These are phyloP conservation scores for Troides oblongomaculatus DNA, from an alignment of 2,888 invertebrate genomes.

Conservation along the genomic window DNA sequence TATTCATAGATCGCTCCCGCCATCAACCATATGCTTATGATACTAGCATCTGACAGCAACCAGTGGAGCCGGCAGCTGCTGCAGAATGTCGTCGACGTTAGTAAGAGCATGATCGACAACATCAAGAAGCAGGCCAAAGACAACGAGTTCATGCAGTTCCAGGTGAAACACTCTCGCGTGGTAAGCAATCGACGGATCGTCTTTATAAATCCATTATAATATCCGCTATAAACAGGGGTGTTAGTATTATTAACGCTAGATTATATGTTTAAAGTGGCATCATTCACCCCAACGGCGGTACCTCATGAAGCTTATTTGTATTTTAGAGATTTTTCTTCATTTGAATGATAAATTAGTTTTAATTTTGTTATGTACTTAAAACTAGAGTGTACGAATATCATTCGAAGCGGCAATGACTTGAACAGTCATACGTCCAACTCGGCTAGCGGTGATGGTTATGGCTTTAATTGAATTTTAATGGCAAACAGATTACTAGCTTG, in stretches of 20 bases:
- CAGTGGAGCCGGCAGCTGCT: slow-evolving; percentile 76
- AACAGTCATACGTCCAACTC: not conserved
- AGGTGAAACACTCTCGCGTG: slow-evolving; percentile 67
- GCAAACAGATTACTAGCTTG: slow-evolving; percentile 53
- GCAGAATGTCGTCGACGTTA: slow-evolving; percentile 82
- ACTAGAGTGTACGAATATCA: no score
- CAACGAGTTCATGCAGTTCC: slow-evolving; percentile 52
- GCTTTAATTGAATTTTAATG: not conserved
- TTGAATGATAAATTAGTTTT: no score
- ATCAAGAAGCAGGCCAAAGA: slow-evolving; percentile 44
- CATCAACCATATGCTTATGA: slow-evolving; percentile 72
- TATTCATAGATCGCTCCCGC: slow-evolving; percentile 63
- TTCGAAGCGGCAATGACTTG: not conserved
- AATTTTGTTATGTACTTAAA: no score
- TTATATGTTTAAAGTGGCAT: not conserved
- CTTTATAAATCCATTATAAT: not conserved
- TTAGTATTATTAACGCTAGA: not conserved
- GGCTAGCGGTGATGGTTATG: no score
- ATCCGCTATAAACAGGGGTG: not conserved
- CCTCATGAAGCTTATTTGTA: no score
- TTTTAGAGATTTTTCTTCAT: no score
- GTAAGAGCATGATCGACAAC: slow-evolving; percentile 52
- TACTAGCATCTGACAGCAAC: slow-evolving; percentile 79
- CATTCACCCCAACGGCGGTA: no score
- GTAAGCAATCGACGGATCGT: slow-evolving; percentile 51